Conservation (phyloP, 2,888 invertebrate species). For the Xestia rhomboidea region DNA sequence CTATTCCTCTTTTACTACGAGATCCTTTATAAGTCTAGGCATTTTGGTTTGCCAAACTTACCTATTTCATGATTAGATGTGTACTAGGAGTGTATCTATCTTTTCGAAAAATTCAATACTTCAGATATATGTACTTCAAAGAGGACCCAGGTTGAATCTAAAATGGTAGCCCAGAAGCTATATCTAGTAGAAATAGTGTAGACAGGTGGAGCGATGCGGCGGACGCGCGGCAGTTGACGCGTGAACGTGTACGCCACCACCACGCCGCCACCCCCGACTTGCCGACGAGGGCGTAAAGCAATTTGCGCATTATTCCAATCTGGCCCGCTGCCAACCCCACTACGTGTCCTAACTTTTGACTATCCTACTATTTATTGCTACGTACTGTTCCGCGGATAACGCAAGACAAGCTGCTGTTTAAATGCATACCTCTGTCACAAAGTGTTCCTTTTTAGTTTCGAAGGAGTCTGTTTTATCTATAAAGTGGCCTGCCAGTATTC, state of each 20-base stretch:
- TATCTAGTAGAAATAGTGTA: slow-evolving; percentile 37
- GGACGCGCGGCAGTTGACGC: slow-evolving; percentile 25
- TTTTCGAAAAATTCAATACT: not conserved
- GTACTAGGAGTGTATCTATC: not conserved
- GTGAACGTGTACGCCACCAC: slow-evolving; percentile 34
- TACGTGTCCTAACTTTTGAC: slow-evolving; percentile 70
- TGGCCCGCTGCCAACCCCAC: slow-evolving; percentile 68
- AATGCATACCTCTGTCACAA: not conserved
- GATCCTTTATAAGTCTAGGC: slow-evolving; percentile 8
- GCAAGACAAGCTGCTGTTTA: slow-evolving; percentile 33
- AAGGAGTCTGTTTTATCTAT: slow-evolving; percentile 34
- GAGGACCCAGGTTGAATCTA: not conserved
- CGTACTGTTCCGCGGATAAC: slow-evolving; percentile 44
- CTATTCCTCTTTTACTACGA: slow-evolving; percentile 8
- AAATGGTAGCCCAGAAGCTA: slow-evolving; percentile 1
- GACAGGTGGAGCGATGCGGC: slow-evolving; percentile 40
- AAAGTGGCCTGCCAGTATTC: slow-evolving; percentile 35
- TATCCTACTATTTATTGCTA: slow-evolving; percentile 67
- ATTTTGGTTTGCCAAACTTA: slow-evolving; percentile 1
- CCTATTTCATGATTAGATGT: slow-evolving; percentile 9
- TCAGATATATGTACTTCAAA: not conserved
- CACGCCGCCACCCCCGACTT: slow-evolving; percentile 26
- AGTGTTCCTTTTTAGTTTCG: not conserved
- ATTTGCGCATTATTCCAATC: slow-evolving; percentile 69
- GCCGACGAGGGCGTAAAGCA: slow-evolving; percentile 64